phyloP scores from a whole-genome alignment of 1,140 invertebrate species.

The Probaryconus sp. region DNA sequence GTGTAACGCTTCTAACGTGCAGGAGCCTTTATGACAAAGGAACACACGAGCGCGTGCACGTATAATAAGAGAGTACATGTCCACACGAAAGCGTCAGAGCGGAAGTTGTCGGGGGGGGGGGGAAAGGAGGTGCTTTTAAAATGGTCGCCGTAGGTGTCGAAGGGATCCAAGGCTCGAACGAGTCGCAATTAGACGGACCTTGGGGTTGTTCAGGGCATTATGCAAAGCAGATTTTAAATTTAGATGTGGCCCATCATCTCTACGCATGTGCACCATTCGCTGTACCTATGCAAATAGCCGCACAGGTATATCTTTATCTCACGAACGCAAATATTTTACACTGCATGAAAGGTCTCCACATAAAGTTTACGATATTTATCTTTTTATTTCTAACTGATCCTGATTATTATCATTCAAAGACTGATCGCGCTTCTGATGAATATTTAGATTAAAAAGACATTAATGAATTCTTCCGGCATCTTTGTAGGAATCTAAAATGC shows the following conservation, averaged over 20 bases:
- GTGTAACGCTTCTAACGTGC: conserved; percentile 32
- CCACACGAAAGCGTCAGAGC: conserved; percentile 49
- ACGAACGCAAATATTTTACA: conserved; percentile 8
- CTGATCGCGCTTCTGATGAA: too few species aligned
- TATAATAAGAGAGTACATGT: conserved; percentile 34
- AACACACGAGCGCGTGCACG: conserved; percentile 28
- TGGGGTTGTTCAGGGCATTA: conserved; percentile 71
- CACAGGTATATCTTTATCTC: conserved; percentile 15
- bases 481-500: too few species aligned
- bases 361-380: conserved; percentile 1
- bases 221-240: conserved; percentile 79
- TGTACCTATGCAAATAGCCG: conserved; percentile 37
- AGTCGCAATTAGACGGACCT: conserved; percentile 75
- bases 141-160: conserved; percentile 73
- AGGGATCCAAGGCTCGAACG: conserved; percentile 71
- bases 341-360: too few species aligned
- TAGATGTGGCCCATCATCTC: conserved; percentile 71
- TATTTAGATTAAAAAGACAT: too few species aligned
- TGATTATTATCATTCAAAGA: neutral
- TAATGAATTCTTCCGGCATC: too few species aligned
- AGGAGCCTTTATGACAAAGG: conserved; percentile 43
- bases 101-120: conserved; percentile 58
- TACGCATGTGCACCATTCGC: conserved; percentile 34
- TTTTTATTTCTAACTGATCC: neutral
- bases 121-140: conserved; percentile 68